Percentiles rank a stretch among this genome's conserved stretches.
Evolutionary conservation across 2,888 invertebrate species (phyloP).

Genomic region (Alloplasta piceator): DNA sequence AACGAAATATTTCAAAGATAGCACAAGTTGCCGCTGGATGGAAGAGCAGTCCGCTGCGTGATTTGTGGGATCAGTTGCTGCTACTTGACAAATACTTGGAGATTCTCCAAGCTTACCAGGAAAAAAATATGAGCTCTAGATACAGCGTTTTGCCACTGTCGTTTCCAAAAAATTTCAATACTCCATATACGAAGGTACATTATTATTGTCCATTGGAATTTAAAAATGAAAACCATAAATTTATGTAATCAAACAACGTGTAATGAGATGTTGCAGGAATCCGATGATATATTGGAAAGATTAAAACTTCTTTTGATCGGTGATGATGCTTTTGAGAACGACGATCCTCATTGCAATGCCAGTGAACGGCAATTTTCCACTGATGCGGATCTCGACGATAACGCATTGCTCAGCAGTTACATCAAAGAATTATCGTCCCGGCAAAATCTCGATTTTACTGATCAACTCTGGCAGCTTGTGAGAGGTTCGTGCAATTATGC

Average conservation of each 20-base stretch:
- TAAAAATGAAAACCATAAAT: background rate
- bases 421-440: constrained; percentile 68
- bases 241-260: background rate
- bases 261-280: constrained; percentile 62
- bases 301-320: constrained; percentile 70
- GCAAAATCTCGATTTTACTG: constrained; percentile 74
- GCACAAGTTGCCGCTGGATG: constrained; percentile 70
- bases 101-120: constrained; percentile 68
- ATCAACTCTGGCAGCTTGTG: constrained; percentile 73
- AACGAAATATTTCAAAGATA: constrained; percentile 63
- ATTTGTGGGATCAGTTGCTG: constrained; percentile 72
- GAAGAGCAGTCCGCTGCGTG: constrained; percentile 65
- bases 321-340: constrained; percentile 44
- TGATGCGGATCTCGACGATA: constrained; percentile 60
- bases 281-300: constrained; percentile 61
- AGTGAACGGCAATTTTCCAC: constrained; percentile 47
- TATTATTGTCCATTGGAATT: background rate
- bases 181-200: constrained; percentile 66
- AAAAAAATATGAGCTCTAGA: constrained; percentile 58
- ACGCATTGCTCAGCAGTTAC: constrained; percentile 62
- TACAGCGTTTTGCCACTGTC: constrained; percentile 61
- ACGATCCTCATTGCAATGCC: background rate
- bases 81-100: constrained; percentile 70
- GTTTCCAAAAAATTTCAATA: constrained; percentile 70
- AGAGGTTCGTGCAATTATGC: constrained; percentile 63